Percentiles rank a stretch among this genome's conserved stretches.
These are phyloP conservation scores for Furcifer pardalis DNA, from an alignment of 2,797 vertebrate species.

Conservation along the genomic window DNA sequence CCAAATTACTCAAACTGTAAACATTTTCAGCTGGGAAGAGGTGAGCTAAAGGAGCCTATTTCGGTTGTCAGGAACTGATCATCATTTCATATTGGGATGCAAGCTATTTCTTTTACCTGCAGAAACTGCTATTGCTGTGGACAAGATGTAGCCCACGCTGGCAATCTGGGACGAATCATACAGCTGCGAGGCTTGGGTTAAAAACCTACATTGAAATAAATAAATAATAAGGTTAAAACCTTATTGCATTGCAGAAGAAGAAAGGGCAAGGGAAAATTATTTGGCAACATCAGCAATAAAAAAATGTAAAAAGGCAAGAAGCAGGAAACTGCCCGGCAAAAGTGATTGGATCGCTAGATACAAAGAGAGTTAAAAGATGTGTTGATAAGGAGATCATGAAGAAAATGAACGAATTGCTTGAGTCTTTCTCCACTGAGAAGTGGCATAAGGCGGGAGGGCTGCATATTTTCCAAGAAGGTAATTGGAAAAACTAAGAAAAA, in stretches of 20 bases:
- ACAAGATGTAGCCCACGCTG: slow-evolving; percentile 90
- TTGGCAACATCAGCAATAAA: background rate
- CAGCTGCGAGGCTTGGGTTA: slow-evolving; percentile 88
- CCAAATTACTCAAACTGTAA: background rate
- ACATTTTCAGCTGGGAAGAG: background rate
- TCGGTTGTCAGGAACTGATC: background rate
- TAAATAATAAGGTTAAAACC: background rate
- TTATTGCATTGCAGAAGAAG: background rate
- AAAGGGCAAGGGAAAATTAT: background rate
- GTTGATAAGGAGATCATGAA: background rate
- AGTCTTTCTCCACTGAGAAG: background rate
- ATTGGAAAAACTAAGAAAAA: background rate
- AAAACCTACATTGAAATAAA: slow-evolving; percentile 84
- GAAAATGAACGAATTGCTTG: background rate
- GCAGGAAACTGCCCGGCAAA: background rate
- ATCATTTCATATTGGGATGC: background rate
- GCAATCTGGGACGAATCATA: slow-evolving; percentile 89
- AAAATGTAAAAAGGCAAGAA: background rate
- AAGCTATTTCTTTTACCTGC: slow-evolving; percentile 78
- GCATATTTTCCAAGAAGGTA: background rate
- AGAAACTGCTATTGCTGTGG: slow-evolving; percentile 83
- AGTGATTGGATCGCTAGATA: background rate
- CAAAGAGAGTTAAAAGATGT: background rate
- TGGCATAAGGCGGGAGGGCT: background rate
- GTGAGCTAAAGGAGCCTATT: background rate